These are phyloP conservation scores for Noctua janthina DNA, from an alignment of 2,888 invertebrate genomes.

Conservation along the genomic window DNA sequence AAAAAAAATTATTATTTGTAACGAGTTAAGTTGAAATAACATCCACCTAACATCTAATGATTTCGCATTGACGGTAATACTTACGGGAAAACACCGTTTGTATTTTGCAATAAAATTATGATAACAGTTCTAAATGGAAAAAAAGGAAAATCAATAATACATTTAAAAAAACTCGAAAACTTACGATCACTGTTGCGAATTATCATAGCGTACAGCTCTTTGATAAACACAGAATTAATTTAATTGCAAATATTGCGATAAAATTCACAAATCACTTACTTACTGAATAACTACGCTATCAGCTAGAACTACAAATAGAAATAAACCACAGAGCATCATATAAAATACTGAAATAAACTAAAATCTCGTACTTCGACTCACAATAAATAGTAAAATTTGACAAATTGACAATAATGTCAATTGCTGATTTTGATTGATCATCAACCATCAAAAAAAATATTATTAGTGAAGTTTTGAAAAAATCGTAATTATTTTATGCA, in stretches of 20 bases:
- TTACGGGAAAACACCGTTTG: background rate
- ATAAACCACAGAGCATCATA: background rate
- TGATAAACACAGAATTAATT: slow-evolving; percentile 6
- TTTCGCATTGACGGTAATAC: background rate
- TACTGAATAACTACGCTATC: background rate
- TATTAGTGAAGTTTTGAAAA: background rate
- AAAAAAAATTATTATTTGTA: background rate
- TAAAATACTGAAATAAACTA: slow-evolving; percentile 3
- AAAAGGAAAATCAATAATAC: slow-evolving; percentile 41
- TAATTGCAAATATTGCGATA: background rate
- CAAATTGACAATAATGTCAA: background rate
- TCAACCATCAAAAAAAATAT: background rate
- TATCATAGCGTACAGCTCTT: slow-evolving; percentile 1
- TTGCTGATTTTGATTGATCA: background rate
- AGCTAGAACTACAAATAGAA: background rate
- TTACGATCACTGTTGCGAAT: slow-evolving; percentile 48
- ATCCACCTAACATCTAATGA: background rate
- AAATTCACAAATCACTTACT: slow-evolving; percentile 11
- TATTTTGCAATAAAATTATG: background rate
- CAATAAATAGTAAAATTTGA: slow-evolving; percentile 7
- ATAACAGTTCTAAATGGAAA: background rate
- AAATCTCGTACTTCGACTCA: background rate
- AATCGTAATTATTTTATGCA: too few species aligned
- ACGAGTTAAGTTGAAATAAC: background rate
- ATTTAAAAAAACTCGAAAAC: slow-evolving; percentile 34